These are phyloP conservation scores for Himalopsyche tibetana DNA, from an alignment of 2,888 invertebrate species.

Conservation along the genomic window DNA sequence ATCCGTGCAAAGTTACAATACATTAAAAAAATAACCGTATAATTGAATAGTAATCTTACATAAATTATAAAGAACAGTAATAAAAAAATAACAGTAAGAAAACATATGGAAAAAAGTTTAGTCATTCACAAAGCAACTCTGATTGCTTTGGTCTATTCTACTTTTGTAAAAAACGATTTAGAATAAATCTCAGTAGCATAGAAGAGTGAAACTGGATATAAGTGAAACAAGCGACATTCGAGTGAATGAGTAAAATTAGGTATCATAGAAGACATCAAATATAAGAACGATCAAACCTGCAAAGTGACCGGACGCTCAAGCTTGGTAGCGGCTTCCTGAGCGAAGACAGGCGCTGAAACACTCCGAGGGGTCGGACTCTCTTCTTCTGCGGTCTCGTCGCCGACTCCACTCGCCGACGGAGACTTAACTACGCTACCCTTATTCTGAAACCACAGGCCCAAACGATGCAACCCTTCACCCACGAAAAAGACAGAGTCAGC, in stretches of 20 bases:
- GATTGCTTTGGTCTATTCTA: no score
- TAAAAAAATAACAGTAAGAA: constrained; percentile 24
- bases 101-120: neutral
- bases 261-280: neutral
- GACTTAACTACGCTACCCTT: constrained; percentile 65
- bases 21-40: constrained; percentile 5
- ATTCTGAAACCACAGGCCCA: constrained; percentile 65
- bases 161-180: no score
- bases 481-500: neutral
- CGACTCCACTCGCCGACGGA: constrained; percentile 55
- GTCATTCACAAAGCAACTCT: neutral
- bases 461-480: constrained; percentile 57
- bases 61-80: neutral
- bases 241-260: neutral
- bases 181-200: no score
- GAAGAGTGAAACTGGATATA: no score
- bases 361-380: constrained; percentile 31
- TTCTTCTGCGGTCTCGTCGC: constrained; percentile 39
- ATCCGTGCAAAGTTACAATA: constrained; percentile 49
- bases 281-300: constrained; percentile 58
- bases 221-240: no score
- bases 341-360: constrained; percentile 23
- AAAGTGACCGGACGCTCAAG: constrained; percentile 62
- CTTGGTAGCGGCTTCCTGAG: constrained; percentile 51
- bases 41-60: neutral